Base-by-base conservation (phyloP, 2,113 vertebrate genomes). In the Pseudorectes ferrugineus region DNA sequence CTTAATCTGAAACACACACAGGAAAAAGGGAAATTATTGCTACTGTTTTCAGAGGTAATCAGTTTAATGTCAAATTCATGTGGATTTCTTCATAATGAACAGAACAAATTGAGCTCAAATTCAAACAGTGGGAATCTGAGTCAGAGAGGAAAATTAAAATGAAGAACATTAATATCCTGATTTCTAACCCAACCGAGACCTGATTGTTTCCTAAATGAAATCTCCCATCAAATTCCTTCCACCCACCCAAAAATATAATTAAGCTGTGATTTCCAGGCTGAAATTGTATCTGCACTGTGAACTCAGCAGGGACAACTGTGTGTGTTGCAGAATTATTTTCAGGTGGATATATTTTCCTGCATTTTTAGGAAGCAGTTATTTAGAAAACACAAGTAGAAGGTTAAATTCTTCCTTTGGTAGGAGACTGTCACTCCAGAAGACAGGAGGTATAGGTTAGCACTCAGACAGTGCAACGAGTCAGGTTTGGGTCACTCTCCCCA, bases 1-100 rank as follows among this genome's bases (percentile, higher is more conserved):
- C 88, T 94, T 96, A 95, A 95, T 96, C 95, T 95, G 95, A 97
- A 95, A 92, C 6, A 46, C 89, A 94, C 77, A 92, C 83, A 93
- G 94, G 80, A 94, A 90, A 94, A 94, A 74, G 85, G 63, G 55
- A 88, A 88, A 92, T 76, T 66, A 95, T 93, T 89, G 91, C 90
- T 91, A 88, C 88, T 95, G 71, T 97, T 79, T 95, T 94, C 72
- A 80, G 80, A 96, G 83, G 94, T 97, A 97, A 94, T 89, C 78
- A 96, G 67, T 94, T 97, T 94, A 95, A 97, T 96, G 95, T 93
- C 94, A 95, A 76, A 95, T 95, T 96, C 79, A 95, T 83, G 94
- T 92, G 85, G 95, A 96, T 97, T 95, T 96, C 89, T 95, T 92
- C 92, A 96, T 96, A 97, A 97, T 96, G 96, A 96, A 94, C 91